Base-by-base conservation (phyloP, 2,888 invertebrate genomes). In the Cancer borealis region DNA sequence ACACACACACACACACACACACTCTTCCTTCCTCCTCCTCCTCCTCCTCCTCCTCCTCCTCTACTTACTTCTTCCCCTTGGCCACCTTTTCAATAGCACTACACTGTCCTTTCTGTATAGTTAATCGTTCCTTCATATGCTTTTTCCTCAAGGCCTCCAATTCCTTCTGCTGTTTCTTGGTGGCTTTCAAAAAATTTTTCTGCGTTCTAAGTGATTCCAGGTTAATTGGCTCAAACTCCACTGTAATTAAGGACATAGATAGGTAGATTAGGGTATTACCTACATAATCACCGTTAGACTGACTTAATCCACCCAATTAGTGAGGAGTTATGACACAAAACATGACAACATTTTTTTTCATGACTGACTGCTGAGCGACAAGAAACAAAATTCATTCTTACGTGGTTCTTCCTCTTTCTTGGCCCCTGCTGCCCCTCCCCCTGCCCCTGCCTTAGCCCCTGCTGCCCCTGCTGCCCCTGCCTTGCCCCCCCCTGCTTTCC, bases 111-210 rank as follows among this genome's bases (percentile, higher is more conserved):
- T 99, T 99, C 97, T 99, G 99, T 96, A 99, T 97, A 49, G 98
- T 97, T 96, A 98, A 97, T 96, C 99, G 98, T 97, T 99, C 99
- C 96, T 99, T 99, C 96, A 98, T 97, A 96, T 99, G 99, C 93
- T 98, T 98, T 96, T 99, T 99, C 96, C 98, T 98, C 97, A 99
- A 97, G 6, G 98, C 97, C 95, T 99, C 99, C 95, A 98, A 96
- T 96, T 99, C 99, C 96, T 99, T 99, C 96, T 98, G 98, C 96
- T 99, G 99, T 96, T 99, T 99, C 96, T 99, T 98, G 90, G 98
- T 98, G 66, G 98, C 98, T 97, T 99, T 99, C 96, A 98, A 97
- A 97, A 98, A 99, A 46, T 98, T 98, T 96, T 99, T 99, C 96
- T 99, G 99, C 96, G 98, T 98, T 39, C 98, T 97, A 91, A 99